Base-by-base conservation (phyloP, 2,888 invertebrate genomes). In the Eupithecia tripunctaria region DNA sequence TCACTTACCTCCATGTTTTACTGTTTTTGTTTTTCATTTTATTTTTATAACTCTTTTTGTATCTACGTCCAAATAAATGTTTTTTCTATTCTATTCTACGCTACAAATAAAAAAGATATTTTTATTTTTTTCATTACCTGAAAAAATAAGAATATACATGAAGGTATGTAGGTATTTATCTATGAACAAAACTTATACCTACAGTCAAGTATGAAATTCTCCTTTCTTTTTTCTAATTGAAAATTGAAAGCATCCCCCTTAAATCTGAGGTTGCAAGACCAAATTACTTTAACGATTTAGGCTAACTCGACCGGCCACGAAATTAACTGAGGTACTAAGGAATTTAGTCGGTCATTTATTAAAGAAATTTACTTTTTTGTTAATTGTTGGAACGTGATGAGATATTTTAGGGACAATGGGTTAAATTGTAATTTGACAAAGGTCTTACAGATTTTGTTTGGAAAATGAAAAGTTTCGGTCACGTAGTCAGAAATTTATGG, bases 221-320 rank as follows among this genome's bases (percentile, higher is more conserved):
- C n/a, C 18, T 43, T 6, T 43, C 10, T 3, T 51, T 51, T 51
- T 51, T 21, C n/a, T 3, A 51, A 51, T n/a, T 10, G n/a, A 51
- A 27, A 27, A 27, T 59, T 59, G 14, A 27, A 18, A 32, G 32
- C 59, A 15, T 29, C 60, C 29, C 41, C 41, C 66, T 67, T 56
- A 67, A 69, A 59, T 69, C 63, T 47, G 47, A 63, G 69, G 43
- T 43, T 43, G 62, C 32, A 67, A 68, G 67, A 64, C 64, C 83
- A 86, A 89, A 88, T 88, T 88, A 84, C 87, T 83, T 84, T 84
- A 82, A 82, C 84, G 82, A 82, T 83, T 84, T 80, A 78, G 81
- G 81, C 79, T 84, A 81, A 86, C 80, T 79, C 80, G 78, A 74
- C 81, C 80, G 76, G 70, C 82, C 81, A 78, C 78, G 81, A 83